phyloP scores from a whole-genome alignment of 2,113 vertebrate species.

The Blennius ocellaris region DNA sequence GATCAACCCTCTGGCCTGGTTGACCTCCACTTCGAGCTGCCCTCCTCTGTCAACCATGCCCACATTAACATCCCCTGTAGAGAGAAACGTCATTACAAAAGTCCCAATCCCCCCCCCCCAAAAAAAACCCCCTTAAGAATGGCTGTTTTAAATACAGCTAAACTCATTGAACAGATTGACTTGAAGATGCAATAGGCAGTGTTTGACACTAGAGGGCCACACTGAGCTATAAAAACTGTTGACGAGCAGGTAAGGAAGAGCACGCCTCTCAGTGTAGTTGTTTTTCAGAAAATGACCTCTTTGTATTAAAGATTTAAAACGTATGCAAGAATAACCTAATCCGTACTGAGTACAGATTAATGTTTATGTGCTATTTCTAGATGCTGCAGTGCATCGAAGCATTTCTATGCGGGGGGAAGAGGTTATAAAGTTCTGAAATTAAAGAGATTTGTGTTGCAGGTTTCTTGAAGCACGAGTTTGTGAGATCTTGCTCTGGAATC shows the following conservation, averaged over 20 bases:
- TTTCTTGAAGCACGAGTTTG: background rate
- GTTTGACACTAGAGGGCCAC: conserved; percentile 73
- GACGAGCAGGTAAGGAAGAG: background rate
- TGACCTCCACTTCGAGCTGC: conserved; percentile 97
- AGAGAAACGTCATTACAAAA: background rate
- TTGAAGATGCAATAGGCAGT: conserved; percentile 26
- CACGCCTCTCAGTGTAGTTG: conserved; percentile 9
- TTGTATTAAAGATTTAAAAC: conserved; percentile 62
- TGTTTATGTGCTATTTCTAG: conserved; percentile 32
- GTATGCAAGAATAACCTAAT: conserved; percentile 55
- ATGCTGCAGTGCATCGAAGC: conserved; percentile 4
- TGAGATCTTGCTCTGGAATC: background rate
- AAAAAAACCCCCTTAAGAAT: background rate
- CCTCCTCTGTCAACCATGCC: conserved; percentile 92
- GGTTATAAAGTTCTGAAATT: background rate
- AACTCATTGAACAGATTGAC: background rate
- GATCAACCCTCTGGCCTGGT: conserved; percentile 92
- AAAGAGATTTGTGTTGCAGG: background rate
- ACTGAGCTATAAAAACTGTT: conserved; percentile 14
- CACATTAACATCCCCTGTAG: conserved; percentile 92
- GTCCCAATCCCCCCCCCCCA: background rate
- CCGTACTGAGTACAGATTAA: conserved; percentile 24
- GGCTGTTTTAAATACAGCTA: background rate
- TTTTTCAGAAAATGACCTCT: conserved; percentile 43
- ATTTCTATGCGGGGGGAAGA: background rate